Evolutionary conservation across 2,797 vertebrate species (phyloP), one percentile per base, ranked within the genome.

Genomic region (Ambastaia sidthimunki): DNA sequence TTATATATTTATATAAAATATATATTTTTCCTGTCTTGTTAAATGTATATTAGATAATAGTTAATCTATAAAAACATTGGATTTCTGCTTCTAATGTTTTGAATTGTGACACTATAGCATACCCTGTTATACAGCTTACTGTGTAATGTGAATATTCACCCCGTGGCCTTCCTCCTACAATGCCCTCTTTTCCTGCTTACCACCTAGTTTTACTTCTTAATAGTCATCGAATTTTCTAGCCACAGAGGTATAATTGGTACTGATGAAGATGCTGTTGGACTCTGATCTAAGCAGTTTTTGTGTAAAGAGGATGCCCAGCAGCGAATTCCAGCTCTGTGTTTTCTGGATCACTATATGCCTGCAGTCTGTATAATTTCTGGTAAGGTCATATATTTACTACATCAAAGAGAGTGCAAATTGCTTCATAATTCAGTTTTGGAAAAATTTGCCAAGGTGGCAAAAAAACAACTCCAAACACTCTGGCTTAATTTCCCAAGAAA

Each of bases 331-430:
- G 86, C 78, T 88, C 78, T 91, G 44, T 86, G 89, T 81, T 63
- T 63, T 80, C 18, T 48, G 62, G 83, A 89, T 89, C 88, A 73
- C 78, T 89, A 68, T 70, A 86, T 81, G 84, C 81, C 89, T 90
- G 87, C 81, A 91, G 87, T 90, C 84, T 90, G 74, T 89, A 84
- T 86, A 79, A 70, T 87, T 90, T 31, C 90, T 87, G 93, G 87
- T 80, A 72, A 82, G 89, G 82, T 70, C 89, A 93, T 87, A 90
- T 88, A 88, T 89, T 89, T 93, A 92, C 91, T 90, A 82, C 89
- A 93, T 93, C 90, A 95, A 92, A 94, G 89, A 91, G 48, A 18
- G 59, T 65, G 91, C 91, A 94, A 94, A 94, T 93, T 93, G 76
- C 90, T 93, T 90, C 87, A 85, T 95, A 95, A 94, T 93, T 94